These are phyloP conservation scores for Nesidiocoris tenuis DNA, from an alignment of 2,888 invertebrate species.

Conservation along the genomic window DNA sequence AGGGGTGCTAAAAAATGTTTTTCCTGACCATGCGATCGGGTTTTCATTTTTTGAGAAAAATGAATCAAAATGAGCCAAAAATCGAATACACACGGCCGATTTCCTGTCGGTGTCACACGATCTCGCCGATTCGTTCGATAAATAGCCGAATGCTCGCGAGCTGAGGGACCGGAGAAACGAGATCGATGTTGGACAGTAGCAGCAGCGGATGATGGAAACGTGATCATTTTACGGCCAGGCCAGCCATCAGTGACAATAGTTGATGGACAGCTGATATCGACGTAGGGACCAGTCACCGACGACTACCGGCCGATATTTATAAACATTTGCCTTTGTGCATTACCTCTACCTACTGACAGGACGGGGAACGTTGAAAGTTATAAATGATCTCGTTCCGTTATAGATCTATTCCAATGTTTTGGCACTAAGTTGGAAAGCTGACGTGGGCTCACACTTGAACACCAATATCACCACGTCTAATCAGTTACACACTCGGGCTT, in stretches of 20 bases:
- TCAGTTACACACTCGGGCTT: not conserved
- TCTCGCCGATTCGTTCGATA: too few species aligned
- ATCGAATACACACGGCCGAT: too few species aligned
- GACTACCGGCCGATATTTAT: constrained; percentile 19
- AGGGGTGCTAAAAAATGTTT: too few species aligned
- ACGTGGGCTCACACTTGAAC: not conserved
- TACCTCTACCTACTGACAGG: constrained; percentile 4
- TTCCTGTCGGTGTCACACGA: too few species aligned
- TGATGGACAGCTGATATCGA: constrained; percentile 19
- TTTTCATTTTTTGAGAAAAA: too few species aligned
- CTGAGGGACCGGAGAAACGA: too few species aligned
- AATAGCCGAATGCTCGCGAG: too few species aligned
- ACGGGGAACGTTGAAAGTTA: constrained; percentile 35
- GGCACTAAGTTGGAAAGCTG: constrained; percentile 4
- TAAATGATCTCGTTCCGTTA: constrained; percentile 41
- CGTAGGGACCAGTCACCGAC: not conserved
- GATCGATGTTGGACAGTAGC: too few species aligned
- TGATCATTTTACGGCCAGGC: not conserved
- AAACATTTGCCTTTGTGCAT: constrained; percentile 32
- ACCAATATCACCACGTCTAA: not conserved
- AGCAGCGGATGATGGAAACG: not conserved
- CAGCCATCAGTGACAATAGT: constrained; percentile 29
- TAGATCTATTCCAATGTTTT: constrained; percentile 35
- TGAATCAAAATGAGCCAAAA: too few species aligned
- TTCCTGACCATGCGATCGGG: too few species aligned